Base-by-base conservation (phyloP, 1,140 invertebrate species). In the Rhyzopertha dominica region DNA sequence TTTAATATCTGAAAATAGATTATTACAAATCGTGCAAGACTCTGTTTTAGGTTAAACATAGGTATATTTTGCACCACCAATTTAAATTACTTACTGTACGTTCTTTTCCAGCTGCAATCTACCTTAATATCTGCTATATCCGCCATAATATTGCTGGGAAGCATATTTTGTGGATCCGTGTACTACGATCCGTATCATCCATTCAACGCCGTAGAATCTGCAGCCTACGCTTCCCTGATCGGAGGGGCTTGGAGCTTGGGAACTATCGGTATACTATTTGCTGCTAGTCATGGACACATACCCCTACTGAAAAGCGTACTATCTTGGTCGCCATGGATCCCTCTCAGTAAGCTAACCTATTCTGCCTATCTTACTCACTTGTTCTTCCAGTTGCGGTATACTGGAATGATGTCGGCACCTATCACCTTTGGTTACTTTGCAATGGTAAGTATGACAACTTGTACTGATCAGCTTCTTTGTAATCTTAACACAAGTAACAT, bases 341-440 rank as follows among this genome's bases (percentile, higher is more conserved):
- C 82, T 1, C 62, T 87, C 2, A 77, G 80, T 39, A 74, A 80
- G 40, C 64, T 87, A 14, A 75, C 77, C 0, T 88, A 85, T 56
- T 76, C 75, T 18, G 73, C 78, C 4, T 87, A 86, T 59, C 62
- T 87, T 13, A 66, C 66, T 13, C 78, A 80, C 46, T 56, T 67
- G 18, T 14, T 64, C 2, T 51, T 74, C 13, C 71, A 72, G 22
- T 43, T 62, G 0, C 54, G 71, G 2, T 59, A 65, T 14, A 62
- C 71, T 1, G 69, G 56, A 22, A 56, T 67, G 28, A 56, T 64
- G 5, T 62, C 71, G 30, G 67, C 63, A 22, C 62, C 68, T 1
- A 62, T 62, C 19, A 63, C 69, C 43, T 54, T 62, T 8, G 41
- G 37, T 9, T 25, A 56, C 10, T 46, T 53, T 5, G 48, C 38